phyloP scores from a whole-genome alignment of 2,888 invertebrate genomes.

The Rhabditophanes sp. region DNA sequence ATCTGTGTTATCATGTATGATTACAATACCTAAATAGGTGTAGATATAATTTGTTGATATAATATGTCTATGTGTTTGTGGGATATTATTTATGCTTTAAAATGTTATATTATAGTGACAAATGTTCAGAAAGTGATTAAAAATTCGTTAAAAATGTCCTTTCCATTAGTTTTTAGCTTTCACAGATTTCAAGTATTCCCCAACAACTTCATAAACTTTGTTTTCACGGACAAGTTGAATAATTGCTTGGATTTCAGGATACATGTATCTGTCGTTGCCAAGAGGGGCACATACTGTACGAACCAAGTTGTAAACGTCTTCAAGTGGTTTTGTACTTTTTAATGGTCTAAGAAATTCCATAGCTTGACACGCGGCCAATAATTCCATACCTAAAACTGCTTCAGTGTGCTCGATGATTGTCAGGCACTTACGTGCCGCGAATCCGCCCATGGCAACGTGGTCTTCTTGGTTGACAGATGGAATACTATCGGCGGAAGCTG shows the following conservation, averaged over 20 bases:
- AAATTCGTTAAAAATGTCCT: constrained; percentile 1
- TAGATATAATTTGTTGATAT: too few relatives aligned
- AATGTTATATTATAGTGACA: background rate
- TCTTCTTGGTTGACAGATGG: constrained; percentile 57
- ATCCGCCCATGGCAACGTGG: constrained; percentile 59
- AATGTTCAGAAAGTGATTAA: background rate
- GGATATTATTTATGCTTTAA: too few relatives aligned
- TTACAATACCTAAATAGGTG: too few relatives aligned
- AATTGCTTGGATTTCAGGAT: constrained; percentile 55
- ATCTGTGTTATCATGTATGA: too few relatives aligned
- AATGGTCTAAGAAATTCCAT: constrained; percentile 56
- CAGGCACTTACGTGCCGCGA: constrained; percentile 54
- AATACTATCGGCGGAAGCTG: constrained; percentile 55
- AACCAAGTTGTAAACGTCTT: constrained; percentile 54
- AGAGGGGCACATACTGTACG: constrained; percentile 51
- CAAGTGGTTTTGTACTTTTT: constrained; percentile 54
- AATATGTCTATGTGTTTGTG: too few relatives aligned
- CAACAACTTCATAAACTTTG: constrained; percentile 34
- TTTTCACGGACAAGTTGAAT: constrained; percentile 49
- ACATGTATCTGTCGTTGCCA: constrained; percentile 55
- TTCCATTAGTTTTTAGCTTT: background rate
- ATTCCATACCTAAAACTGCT: constrained; percentile 55
- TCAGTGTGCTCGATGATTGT: constrained; percentile 50
- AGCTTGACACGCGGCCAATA: constrained; percentile 56
- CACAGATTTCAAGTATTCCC: background rate